Base-by-base conservation (phyloP, 2,888 invertebrate species). In the Philonicus albiceps region DNA sequence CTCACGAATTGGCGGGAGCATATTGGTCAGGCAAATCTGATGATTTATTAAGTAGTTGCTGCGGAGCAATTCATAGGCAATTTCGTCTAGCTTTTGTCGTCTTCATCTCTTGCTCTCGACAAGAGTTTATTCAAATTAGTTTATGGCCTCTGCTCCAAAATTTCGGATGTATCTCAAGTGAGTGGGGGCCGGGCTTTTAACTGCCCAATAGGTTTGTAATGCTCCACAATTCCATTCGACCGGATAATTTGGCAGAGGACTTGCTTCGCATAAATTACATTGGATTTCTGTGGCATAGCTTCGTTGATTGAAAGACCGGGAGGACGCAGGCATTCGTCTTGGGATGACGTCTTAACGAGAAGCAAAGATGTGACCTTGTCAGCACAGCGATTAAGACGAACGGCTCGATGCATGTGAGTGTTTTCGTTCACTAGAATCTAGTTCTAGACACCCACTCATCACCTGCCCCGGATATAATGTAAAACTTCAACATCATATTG, bases 11-110 rank as follows among this genome's bases (percentile, higher is more conserved):
- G 86, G 76, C 86, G 76, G 64, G n/a, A 87, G 72, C 86, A 87
- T 87, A 87, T 87, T 87, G 76, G 86, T 83, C 87, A 85, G 76
- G 86, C 74, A 85, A 87, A 86, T 85, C 86, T 87, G 85, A 86
- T 86, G 87, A 86, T 87, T 87, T 87, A 86, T 83, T 78, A 37
- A 74, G 85, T 85, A 76, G 80, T 80, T 72, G 72, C 64, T 53
- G 19, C 64, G 81, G 55, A 43, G 55, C 19, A 43, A 78, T 43
- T 43, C 49, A 81, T 49, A 81, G 81, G 80, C 80, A 80, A 80
- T 80, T 80, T 80, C 30, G 49, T 80, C 27, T 49, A 80, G 49
- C 49, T 80, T 43, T 80, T 80, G 49, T 80, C 27, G 80, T 80
- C 1, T 43, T 73, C 27, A 8, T 27, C 31, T 73, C 73, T 34